A percentile compares a stretch with the other conserved stretches of the same genome.
Evolutionary conservation across 2,113 vertebrate genomes (phyloP).

Genomic region (Axis porcinus): DNA sequence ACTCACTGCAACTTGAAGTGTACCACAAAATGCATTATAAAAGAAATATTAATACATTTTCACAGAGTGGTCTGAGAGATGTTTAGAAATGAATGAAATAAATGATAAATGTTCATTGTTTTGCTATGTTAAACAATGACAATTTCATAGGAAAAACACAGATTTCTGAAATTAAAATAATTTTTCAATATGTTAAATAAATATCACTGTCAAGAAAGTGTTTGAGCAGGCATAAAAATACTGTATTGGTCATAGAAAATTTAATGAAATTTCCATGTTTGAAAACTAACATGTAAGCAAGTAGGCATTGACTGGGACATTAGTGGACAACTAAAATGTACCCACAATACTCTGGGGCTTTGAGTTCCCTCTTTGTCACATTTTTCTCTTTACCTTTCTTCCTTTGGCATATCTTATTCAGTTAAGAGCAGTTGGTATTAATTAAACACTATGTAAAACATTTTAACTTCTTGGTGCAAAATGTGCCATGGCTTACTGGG

Average conservation of each 20-base stretch:
- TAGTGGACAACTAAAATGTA: neutral
- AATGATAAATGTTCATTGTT: conserved; percentile 42
- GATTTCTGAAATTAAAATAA: conserved; percentile 56
- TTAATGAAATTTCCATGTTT: conserved; percentile 39
- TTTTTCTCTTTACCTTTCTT: neutral
- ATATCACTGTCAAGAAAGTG: conserved; percentile 22
- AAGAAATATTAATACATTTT: conserved; percentile 32
- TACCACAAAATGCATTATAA: neutral
- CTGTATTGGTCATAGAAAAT: conserved; percentile 22
- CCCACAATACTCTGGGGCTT: neutral
- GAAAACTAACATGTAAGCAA: conserved; percentile 7
- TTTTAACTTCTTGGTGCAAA: neutral
- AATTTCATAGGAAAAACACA: conserved; percentile 42
- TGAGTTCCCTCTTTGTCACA: neutral
- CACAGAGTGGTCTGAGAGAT: neutral
- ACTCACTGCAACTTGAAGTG: neutral
- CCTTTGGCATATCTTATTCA: neutral
- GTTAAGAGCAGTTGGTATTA: neutral
- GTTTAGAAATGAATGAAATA: conserved; percentile 46
- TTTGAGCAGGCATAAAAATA: conserved; percentile 38
- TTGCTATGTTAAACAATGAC: conserved; percentile 34
- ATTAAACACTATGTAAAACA: neutral
- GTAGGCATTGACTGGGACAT: neutral
- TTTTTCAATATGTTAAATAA: conserved; percentile 50
- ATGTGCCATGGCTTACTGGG: neutral